phyloP scores from a whole-genome alignment of 2,888 invertebrate species.

The Fissipunctia ypsillon region DNA sequence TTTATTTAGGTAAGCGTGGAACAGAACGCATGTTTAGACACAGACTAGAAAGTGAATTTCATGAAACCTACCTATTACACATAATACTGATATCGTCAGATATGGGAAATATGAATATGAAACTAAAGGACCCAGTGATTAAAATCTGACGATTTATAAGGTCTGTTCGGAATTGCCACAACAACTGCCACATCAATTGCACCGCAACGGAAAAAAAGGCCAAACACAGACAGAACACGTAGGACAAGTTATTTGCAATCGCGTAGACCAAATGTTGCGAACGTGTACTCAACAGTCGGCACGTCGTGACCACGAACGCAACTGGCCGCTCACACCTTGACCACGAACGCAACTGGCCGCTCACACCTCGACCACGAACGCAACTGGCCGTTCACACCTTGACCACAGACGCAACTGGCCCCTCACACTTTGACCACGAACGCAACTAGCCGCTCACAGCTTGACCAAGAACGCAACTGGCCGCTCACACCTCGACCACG shows the following conservation, averaged over 20 bases:
- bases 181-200: not conserved
- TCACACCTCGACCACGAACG: not conserved
- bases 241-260: not conserved
- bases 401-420: not conserved
- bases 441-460: too few species aligned
- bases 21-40: constrained; percentile 46
- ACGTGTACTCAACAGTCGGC: not conserved
- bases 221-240: not conserved
- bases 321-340: too few species aligned
- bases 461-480: too few species aligned
- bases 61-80: not conserved
- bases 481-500: not conserved
- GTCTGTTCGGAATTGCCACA: too few species aligned
- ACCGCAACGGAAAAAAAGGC: not conserved
- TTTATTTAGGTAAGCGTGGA: constrained; percentile 31
- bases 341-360: not conserved
- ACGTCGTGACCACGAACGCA: not conserved
- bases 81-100: constrained; percentile 34
- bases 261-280: not conserved
- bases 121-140: not conserved
- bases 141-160: constrained; percentile 13
- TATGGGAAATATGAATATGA: not conserved
- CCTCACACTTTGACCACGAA: not conserved
- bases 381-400: too few species aligned
- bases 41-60: constrained; percentile 60